Base-by-base conservation (phyloP, 2,797 vertebrate species). In the Gymnopithys bicolor region DNA sequence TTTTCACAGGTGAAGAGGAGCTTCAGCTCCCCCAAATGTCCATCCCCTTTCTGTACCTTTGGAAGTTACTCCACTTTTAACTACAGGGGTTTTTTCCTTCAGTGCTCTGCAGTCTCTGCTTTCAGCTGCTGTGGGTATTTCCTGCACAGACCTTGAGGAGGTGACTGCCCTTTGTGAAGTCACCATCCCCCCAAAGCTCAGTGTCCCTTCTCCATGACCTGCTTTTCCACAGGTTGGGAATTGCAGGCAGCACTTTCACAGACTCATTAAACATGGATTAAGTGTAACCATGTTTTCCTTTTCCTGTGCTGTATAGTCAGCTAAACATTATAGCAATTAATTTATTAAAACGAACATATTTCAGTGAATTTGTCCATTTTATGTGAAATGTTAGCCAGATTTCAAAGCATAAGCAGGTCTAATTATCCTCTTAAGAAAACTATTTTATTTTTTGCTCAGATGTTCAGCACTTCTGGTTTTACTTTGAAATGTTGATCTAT, bases 261-360 rank as follows among this genome's bases (percentile, higher is more conserved):
- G 95, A 97, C 94, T 94, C 95, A 96, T 98, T 97, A 97, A 97
- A 87, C 83, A 94, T 48, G 96, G 97, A 98, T 98, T 96, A 97
- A 97, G 97, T 97, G 96, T 97, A 97, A 97, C 97, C 92, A 71
- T 94, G 84, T 94, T 97, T 97, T 97, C 88, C 95, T 96, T 97
- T 76, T 71, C 78, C 83, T 84, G 35, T 81, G 74, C 90, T 94
- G 19, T 86, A 52, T 33, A 96, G 92, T 90, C 92, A 64, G 74
- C 93, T 78, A 94, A 96, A 94, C 87, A 91, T 69, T 93, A 69
- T 12, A 75, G 69, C 96, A 97, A 94, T 95, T 97, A 95, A 96
- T 96, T 93, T 91, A 96, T 91, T 91, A 95, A 95, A 95, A 92
- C 64, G 91, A 97, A 87, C 69, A 2, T 80, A 91, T 97, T 95